Percentiles rank a stretch among this genome's conserved stretches.
Evolutionary conservation across 2,113 vertebrate genomes (phyloP).

Genomic region (Bettongia penicillata): DNA sequence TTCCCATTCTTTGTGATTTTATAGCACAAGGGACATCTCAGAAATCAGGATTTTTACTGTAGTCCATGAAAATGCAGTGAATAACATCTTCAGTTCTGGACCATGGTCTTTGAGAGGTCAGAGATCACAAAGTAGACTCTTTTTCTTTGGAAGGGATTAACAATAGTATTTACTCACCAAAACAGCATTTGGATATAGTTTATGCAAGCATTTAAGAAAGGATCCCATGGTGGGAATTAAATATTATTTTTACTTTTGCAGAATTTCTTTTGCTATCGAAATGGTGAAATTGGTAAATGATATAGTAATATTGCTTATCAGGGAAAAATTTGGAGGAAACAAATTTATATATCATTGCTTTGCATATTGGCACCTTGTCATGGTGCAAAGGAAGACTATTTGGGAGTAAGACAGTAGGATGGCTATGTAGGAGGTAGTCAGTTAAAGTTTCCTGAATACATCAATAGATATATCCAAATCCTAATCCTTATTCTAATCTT

Average conservation of each 20-base stretch:
- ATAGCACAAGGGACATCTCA: background rate
- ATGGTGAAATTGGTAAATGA: background rate
- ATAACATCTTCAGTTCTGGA: background rate
- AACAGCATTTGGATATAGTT: background rate
- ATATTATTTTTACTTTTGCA: background rate
- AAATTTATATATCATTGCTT: background rate
- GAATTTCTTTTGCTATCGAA: background rate
- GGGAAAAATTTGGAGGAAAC: background rate
- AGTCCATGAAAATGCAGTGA: background rate
- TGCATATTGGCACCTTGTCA: background rate
- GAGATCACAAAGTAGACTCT: background rate
- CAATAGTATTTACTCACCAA: background rate
- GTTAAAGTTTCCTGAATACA: background rate
- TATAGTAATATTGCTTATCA: fast-evolving
- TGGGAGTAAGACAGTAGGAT: background rate
- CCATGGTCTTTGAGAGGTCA: background rate
- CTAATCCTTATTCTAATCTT: background rate
- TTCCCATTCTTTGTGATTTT: background rate
- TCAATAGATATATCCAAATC: background rate
- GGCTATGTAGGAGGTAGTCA: background rate
- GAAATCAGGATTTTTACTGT: background rate
- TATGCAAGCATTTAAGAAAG: background rate
- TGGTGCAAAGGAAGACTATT: background rate
- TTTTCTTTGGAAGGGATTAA: background rate
- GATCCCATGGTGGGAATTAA: background rate